Conservation (phyloP, 2,797 vertebrate genomes). For the Acomys russatus region DNA sequence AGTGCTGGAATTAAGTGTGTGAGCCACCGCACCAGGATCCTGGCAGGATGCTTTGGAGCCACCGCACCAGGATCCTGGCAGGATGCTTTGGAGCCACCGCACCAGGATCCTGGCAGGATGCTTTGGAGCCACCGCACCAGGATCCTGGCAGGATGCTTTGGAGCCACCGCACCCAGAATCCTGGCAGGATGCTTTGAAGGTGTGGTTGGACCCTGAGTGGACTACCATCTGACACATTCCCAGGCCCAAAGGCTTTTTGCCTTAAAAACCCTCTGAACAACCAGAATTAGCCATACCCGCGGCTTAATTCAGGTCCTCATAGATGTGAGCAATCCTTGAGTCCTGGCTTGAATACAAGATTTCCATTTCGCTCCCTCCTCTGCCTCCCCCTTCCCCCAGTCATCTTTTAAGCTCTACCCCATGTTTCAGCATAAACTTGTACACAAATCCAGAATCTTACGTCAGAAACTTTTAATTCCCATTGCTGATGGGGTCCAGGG, state of each 20-base stretch:
- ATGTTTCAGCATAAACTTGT: constrained; percentile 5
- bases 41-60: too few relatives aligned
- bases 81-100: too few relatives aligned
- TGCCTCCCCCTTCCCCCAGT: background rate
- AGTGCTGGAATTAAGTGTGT: background rate
- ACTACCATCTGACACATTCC: background rate
- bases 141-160: too few relatives aligned
- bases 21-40: background rate
- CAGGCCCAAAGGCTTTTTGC: background rate
- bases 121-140: too few relatives aligned
- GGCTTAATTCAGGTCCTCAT: background rate
- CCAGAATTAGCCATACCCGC: background rate
- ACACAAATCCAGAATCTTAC: background rate
- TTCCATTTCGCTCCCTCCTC: background rate
- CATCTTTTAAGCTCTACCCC: background rate
- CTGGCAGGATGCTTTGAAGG: background rate
- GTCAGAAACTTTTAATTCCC: background rate
- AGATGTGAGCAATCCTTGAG: background rate
- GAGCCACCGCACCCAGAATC: too few relatives aligned
- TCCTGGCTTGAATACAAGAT: background rate
- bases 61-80: too few relatives aligned
- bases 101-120: too few relatives aligned
- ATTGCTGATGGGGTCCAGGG: background rate
- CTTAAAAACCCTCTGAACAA: background rate
- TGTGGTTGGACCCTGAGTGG: rapidly evolving